Base-by-base conservation (phyloP, 2,113 vertebrate species). In the Ageneiosus marmoratus region DNA sequence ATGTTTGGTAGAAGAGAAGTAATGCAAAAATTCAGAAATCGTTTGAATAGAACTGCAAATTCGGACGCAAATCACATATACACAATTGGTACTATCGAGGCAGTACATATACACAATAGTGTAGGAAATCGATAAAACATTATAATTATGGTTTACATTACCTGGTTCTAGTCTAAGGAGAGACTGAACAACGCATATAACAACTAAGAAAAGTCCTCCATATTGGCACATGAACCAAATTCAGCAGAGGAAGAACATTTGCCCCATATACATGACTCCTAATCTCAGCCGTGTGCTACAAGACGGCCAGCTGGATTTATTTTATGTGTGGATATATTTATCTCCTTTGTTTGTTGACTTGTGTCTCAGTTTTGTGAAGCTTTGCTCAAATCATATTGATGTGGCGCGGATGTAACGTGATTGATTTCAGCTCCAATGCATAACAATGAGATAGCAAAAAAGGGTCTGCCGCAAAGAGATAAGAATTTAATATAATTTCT, bases 401-500 rank as follows among this genome's bases (percentile, higher is more conserved):
- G 94, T 93, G 91, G 89, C 91, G 88, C 85, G 77, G 85, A 90
- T 92, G 92, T 89, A 86, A 91, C 91, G 93, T 95, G 95, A 95
- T 92, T 92, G 95, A 96, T 96, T 93, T 95, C 93, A 95, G 96
- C 95, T 90, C 86, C 91, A 93, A 91, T 87, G 90, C 90, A 92
- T 95, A 96, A 98, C 97, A 98, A 98, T 96, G 91, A 94, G 87
- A 93, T 91, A 87, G 91, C 91, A 92, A 92, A 93, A 95, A 94
- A 95, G 93, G 93, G 96, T 92, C 97, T 98, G 97, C 94, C 93
- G 95, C 92, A 93, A 91, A 93, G 93, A 93, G 96, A 98, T 98
- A 99, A 98, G 96, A 93, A 93, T 96, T 96, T 95, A 96, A 96
- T 96, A 97, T 96, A 97, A 97, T 97, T 95, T 96, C 94, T 96